These are phyloP conservation scores for Leptatherina wallacei DNA, from an alignment of 2,797 vertebrate species.

Conservation along the genomic window DNA sequence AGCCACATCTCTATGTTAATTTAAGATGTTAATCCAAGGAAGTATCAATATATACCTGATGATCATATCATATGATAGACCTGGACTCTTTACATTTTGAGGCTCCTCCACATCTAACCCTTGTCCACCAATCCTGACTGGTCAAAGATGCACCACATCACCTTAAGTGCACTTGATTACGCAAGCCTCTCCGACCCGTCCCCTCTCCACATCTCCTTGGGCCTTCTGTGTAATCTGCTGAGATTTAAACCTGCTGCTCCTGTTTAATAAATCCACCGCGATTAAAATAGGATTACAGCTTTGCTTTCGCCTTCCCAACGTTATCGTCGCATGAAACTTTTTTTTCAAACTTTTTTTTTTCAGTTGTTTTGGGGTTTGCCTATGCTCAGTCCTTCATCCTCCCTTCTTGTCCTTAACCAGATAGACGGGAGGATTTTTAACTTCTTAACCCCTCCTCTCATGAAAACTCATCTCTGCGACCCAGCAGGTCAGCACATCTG, in stretches of 20 bases:
- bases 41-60: slow-evolving; percentile 15
- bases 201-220: slow-evolving; percentile 69
- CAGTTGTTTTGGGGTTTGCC: slow-evolving; percentile 27
- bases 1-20: slow-evolving; percentile 20
- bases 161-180: slow-evolving; percentile 78
- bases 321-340: slow-evolving; percentile 71
- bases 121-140: not conserved
- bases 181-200: slow-evolving; percentile 51
- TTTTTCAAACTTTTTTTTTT: slow-evolving; percentile 14
- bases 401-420: slow-evolving; percentile 12
- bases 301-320: slow-evolving; percentile 72
- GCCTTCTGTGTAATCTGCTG: slow-evolving; percentile 80
- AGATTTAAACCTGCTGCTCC: slow-evolving; percentile 86
- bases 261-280: slow-evolving; percentile 83
- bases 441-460: not conserved
- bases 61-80: not conserved
- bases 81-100: not conserved
- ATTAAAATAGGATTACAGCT: slow-evolving; percentile 84
- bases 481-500: slow-evolving; percentile 67
- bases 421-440: slow-evolving; percentile 27
- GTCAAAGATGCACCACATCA: slow-evolving; percentile 67
- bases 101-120: not conserved
- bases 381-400: slow-evolving; percentile 3
- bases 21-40: slow-evolving; percentile 9
- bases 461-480: slow-evolving; percentile 25